Conservation (phyloP, 2,888 invertebrate species). For the Drosophila austrosaltans region DNA sequence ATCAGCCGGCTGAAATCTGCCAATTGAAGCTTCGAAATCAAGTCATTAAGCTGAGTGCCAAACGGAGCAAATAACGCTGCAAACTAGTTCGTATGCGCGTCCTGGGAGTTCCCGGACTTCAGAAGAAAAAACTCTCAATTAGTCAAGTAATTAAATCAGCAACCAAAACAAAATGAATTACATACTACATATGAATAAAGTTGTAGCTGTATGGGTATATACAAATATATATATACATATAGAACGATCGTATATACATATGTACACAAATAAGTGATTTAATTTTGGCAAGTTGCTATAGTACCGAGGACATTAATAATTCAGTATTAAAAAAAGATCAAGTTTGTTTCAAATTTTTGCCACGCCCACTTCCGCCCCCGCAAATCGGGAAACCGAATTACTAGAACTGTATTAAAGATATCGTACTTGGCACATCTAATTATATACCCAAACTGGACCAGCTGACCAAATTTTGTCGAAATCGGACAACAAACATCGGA, state of each 20-base stretch:
- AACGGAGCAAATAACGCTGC: conserved; percentile 73
- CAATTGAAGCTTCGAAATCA: conserved; percentile 69
- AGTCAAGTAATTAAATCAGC: conserved; percentile 83
- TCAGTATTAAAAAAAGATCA: no score
- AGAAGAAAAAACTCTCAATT: conserved; percentile 82
- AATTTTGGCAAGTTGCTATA: background rate
- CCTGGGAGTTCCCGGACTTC: conserved; percentile 70
- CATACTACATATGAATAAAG: conserved; percentile 18
- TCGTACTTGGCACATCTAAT: no score
- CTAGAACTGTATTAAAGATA: no score
- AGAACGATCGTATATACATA: background rate
- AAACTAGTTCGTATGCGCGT: conserved; percentile 62
- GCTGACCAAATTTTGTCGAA: no score
- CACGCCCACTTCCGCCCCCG: no score
- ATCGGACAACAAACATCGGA: no score
- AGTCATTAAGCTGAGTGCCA: conserved; percentile 80
- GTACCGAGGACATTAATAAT: no score
- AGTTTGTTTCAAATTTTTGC: no score
- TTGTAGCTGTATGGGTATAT: background rate
- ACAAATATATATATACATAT: background rate
- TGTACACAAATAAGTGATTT: background rate
- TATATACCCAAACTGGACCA: no score
- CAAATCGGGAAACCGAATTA: no score
- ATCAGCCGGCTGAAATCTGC: conserved; percentile 72
- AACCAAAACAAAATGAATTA: conserved; percentile 71